Percentiles rank a stretch among this genome's conserved stretches.
Conservation (phyloP, 2,888 invertebrate genomes). For the Seladonia tumulorum region DNA sequence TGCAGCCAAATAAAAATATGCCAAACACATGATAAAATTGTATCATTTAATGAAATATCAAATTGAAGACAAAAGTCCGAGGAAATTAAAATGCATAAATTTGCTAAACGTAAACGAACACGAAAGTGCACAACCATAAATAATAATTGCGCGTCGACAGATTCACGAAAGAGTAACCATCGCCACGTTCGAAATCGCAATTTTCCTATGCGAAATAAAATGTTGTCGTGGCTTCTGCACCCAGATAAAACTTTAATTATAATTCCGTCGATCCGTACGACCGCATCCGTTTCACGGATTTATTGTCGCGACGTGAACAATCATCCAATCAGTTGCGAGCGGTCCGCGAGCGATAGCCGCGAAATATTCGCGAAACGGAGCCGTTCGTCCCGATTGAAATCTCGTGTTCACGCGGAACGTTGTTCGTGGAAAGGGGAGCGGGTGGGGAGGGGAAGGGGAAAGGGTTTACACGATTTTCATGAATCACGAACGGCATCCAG, state of each 20-base stretch:
- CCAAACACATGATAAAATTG: neutral
- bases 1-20: too few relatives aligned
- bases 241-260: slow-evolving; percentile 1
- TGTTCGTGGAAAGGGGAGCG: neutral
- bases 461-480: slow-evolving; percentile 13
- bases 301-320: neutral
- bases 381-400: slow-evolving; percentile 13
- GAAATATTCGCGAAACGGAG: slow-evolving; percentile 7
- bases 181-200: neutral
- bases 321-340: slow-evolving; percentile 4
- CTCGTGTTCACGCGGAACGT: slow-evolving; percentile 3
- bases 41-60: neutral
- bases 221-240: neutral
- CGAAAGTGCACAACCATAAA: neutral
- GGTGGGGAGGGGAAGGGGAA: too few relatives aligned
- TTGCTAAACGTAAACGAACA: neutral
- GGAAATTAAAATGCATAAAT: neutral
- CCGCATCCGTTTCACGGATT: slow-evolving; percentile 1
- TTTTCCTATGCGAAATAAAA: neutral
- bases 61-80: neutral
- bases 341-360: slow-evolving; percentile 12
- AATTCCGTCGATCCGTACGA: neutral
- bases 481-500: neutral
- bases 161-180: neutral
- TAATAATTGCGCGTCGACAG: neutral